These are phyloP conservation scores for Hyaena hyaena DNA, from an alignment of 2,113 vertebrate genomes.

Conservation along the genomic window DNA sequence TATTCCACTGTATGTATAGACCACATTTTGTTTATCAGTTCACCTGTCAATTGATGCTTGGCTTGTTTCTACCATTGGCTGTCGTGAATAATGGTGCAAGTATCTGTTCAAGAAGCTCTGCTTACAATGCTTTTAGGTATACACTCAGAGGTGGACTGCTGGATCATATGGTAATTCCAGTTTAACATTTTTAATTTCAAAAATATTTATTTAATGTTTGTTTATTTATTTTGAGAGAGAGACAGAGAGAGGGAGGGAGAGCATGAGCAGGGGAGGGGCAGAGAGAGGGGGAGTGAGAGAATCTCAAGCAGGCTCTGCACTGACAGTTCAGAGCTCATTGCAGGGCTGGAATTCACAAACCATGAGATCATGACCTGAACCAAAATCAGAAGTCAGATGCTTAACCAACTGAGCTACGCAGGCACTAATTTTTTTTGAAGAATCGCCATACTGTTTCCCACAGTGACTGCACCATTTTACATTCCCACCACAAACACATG, in stretches of 20 bases:
- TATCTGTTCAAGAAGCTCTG: not conserved
- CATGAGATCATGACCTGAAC: no score
- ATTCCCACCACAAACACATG: not conserved
- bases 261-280: no score
- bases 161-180: not conserved
- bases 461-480: not conserved
- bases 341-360: no score
- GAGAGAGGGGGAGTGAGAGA: no score
- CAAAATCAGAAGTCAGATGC: no score
- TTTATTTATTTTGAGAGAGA: no score
- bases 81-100: not conserved
- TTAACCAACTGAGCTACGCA: no score
- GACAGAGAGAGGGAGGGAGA: no score
- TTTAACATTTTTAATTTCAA: not conserved
- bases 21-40: not conserved
- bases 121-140: not conserved
- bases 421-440: not conserved
- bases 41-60: not conserved
- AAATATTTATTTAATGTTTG: no score
- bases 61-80: not conserved
- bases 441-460: not conserved
- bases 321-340: no score
- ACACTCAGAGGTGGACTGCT: not conserved
- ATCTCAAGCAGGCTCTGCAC: no score
- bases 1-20: not conserved